phyloP scores from a whole-genome alignment of 35 echinoderm and acorn worm genomes.

The Ophiothrix spiculata region DNA sequence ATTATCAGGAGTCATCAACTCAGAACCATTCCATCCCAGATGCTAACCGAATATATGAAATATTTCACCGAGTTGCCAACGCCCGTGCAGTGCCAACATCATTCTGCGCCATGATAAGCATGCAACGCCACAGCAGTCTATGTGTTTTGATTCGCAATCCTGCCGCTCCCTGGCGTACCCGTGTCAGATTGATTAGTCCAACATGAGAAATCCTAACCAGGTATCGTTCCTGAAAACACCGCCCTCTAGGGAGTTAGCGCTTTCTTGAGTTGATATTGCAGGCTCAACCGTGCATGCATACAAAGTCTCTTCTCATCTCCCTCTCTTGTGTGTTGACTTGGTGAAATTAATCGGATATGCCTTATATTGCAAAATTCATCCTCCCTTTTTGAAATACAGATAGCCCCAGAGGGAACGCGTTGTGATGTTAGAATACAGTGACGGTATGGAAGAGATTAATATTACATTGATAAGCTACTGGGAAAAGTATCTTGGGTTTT shows the following conservation, averaged over 20 bases:
- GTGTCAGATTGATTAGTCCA: slow-evolving; percentile 41
- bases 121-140: slow-evolving; percentile 11
- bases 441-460: no score
- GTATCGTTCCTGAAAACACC: slow-evolving; percentile 20
- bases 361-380: neutral
- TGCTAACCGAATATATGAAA: no score
- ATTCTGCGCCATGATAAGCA: neutral
- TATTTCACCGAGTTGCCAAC: neutral
- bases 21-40: no score
- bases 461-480: no score
- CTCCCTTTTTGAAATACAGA: neutral
- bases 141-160: slow-evolving; percentile 50
- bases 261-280: neutral
- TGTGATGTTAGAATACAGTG: no score
- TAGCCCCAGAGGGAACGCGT: neutral
- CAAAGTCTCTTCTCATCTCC: neutral
- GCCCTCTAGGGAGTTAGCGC: neutral
- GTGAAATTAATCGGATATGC: neutral
- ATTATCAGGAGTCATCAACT: no score
- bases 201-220: slow-evolving; percentile 29
- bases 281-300: slow-evolving; percentile 1
- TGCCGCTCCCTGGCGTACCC: slow-evolving; percentile 9
- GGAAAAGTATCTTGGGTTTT: no score
- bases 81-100: neutral
- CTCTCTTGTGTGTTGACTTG: neutral